Evolutionary conservation across 2,797 vertebrate species (phyloP), one percentile per base, ranked within the genome.

Genomic region (Paratrypauchen microcephalus): DNA sequence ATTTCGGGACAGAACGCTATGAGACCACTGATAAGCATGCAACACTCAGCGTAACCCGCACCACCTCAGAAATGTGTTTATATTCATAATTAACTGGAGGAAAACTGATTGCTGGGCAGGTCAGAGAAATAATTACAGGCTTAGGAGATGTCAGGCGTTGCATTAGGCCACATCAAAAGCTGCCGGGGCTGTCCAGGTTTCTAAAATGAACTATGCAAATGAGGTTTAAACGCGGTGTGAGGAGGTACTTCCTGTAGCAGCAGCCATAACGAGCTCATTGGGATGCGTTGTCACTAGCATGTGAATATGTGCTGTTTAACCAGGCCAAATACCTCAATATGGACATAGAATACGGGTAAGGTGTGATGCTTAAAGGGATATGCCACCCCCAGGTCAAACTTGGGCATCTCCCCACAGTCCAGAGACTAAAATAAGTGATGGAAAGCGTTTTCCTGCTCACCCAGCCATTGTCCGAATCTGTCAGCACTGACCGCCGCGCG

Each of bases 201-300:
- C 91, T 90, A 89, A 89, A 89, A 89, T 87, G 83, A 92, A 89
- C 88, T 77, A 92, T 92, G 92, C 91, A 92, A 93, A 93, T 93
- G 85, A 92, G 86, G 74, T 78, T 70, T 76, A 41, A 62, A 45
- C 67, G 69, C 74, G 72, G 83, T 62, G 76, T 66, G 68, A 69
- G 75, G 77, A 80, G 83, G 83, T 74, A 82, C 86, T 86, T 92
- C 88, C 89, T 90, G 83, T 86, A 84, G 78, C 83, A 77, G 36
- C 73, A 52, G 74, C 75, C 77, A 76, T 90, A 91, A 91, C 86
- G 74, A 86, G 83, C 91, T 92, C 87, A 90, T 92, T 92, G 84
- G 78, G 75, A 93, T 93, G 83, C 91, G 81, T 82, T 50, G 80
- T 80, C 81, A 84, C 78, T 65, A 67, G 75, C 68, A 55, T 69